Evolutionary conservation across 2,888 invertebrate genomes (phyloP), one percentile per base, ranked within the genome.

Genomic region (Lypha dubia): DNA sequence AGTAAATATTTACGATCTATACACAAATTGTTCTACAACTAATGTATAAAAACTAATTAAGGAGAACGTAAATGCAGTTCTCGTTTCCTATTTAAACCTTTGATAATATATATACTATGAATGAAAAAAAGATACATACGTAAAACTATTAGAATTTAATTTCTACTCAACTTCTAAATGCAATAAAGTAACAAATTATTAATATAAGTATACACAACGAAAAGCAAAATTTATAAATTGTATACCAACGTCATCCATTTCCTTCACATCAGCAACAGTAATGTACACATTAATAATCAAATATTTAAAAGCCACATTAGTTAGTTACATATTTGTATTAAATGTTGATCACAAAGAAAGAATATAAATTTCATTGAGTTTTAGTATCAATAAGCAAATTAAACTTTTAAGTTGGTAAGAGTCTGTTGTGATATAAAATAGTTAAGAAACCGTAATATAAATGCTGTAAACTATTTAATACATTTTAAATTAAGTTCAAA

Each of bases 341-440:
- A 44, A 8, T 20, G 74, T 24, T 73, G n/a, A 17, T 7, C 38
- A 24, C 46, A 60, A 49, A 49, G 38, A 60, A 49, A 49, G 38
- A 60, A 7, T 22, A 7, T 7, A 62, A 22, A 8, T 32, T 32
- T 11, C 11, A 53, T 24, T 24, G 51, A 68, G 4, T 35, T 51
- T 20, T 32, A 15, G 15, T 9, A 38, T 24, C 20, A 17, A 22
- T 1, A 13, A 38, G 1, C 7, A 24, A 70, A 32, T 17, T 44
- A 44, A 28, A 22, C 8, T 58, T 58, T 46, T 17, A 11, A 38
- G 38, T 56, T 65, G 46, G 22, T 65, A 32, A 71, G 20, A 77
- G 56, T 41, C 38, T 60, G 46, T 76, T 75, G 75, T 81, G 81
- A 81, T 82, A 76, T 56, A 76, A n/a, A n/a, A n/a, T n/a, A 71